phyloP scores from a whole-genome alignment of 2,113 vertebrate genomes.

The Loxodonta africana region DNA sequence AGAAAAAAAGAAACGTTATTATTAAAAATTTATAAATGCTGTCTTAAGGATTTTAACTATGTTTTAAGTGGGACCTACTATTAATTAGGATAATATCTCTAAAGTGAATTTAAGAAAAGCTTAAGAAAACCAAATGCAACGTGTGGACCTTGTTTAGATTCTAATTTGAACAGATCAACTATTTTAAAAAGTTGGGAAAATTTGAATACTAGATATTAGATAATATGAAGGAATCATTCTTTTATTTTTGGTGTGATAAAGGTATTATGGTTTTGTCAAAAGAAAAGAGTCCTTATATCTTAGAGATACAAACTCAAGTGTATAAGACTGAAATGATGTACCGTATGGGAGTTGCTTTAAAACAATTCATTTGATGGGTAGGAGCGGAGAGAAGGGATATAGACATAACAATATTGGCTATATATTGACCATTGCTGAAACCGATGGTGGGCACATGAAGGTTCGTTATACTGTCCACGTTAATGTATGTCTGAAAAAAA shows the following conservation, averaged over 20 bases:
- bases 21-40: conserved; percentile 31
- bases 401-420: background rate
- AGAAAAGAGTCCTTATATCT: background rate
- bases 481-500: background rate
- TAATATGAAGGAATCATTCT: background rate
- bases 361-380: background rate
- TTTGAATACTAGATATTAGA: background rate
- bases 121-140: background rate
- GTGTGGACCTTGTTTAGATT: background rate
- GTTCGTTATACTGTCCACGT: background rate
- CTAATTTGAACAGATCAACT: background rate
- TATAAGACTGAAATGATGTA: background rate
- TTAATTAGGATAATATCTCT: background rate
- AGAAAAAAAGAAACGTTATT: background rate
- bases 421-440: background rate
- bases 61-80: background rate
- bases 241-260: background rate
- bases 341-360: background rate
- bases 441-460: accelerated
- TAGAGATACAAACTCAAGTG: background rate
- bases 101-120: background rate
- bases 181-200: background rate
- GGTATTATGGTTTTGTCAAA: background rate
- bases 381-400: background rate
- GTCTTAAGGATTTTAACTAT: conserved; percentile 20